These are phyloP conservation scores for Lacanobia wlatinum DNA, from an alignment of 2,888 invertebrate genomes.

Conservation along the genomic window DNA sequence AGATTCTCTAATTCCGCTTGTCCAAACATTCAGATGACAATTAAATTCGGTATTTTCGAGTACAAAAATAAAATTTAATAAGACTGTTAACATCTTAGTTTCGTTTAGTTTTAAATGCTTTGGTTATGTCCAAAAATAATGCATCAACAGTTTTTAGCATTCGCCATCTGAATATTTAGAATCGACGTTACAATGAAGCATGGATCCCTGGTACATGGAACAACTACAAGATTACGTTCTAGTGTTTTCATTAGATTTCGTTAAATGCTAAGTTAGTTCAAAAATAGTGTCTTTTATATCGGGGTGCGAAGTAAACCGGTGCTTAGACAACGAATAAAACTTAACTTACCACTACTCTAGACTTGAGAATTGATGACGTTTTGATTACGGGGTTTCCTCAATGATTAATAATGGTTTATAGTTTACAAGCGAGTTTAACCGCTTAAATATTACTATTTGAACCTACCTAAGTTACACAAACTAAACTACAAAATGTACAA, in stretches of 20 bases:
- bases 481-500: constrained; percentile 64
- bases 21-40: constrained; percentile 28
- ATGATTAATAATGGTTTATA: constrained; percentile 51
- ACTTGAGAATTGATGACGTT: constrained; percentile 49
- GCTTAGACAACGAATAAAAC: constrained; percentile 66
- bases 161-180: constrained; percentile 29
- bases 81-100: not conserved
- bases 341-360: constrained; percentile 54
- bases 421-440: constrained; percentile 40
- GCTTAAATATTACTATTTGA: constrained; percentile 46
- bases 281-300: constrained; percentile 73
- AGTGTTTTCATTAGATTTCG: constrained; percentile 40
- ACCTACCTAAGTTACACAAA: constrained; percentile 61
- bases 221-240: constrained; percentile 56
- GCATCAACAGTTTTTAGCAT: not conserved
- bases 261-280: constrained; percentile 65
- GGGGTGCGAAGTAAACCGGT: constrained; percentile 80
- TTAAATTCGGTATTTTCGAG: not conserved
- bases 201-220: constrained; percentile 18
- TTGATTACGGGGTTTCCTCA: constrained; percentile 56
- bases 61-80: constrained; percentile 12
- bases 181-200: constrained; percentile 35
- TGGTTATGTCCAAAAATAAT: constrained; percentile 24
- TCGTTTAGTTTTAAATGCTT: not conserved
- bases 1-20: constrained; percentile 22